Evolutionary conservation across 2,797 vertebrate genomes (phyloP), one percentile per base, ranked within the genome.

Genomic region (Myripristis jacobus): DNA sequence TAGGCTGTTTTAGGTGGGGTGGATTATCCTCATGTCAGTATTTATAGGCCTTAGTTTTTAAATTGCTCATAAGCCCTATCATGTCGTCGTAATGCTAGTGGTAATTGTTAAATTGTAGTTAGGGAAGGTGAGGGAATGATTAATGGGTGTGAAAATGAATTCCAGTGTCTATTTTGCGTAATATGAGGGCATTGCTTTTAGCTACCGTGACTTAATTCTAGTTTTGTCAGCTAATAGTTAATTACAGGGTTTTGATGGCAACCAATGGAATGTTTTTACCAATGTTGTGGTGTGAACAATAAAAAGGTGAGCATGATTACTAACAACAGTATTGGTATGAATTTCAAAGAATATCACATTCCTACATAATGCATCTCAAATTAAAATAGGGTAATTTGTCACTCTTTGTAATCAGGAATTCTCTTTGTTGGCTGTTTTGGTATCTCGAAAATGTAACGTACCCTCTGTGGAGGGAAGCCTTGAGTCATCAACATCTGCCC

Each of bases 351-450:
- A 59, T 70, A 61, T 34, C 5, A 3, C 1, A 57, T 57, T 34
- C 63, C 3, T 24, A 24, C 16, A 53, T 67, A 63, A 47, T 36
- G 13, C 24, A 59, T 55, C 31, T 52, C 57, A 11, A 1, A 54
- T 57, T 47, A 34, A 47, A 65, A 73, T 8, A 9, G 18, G 56
- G 9, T 12, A 6, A 79, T 82, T 76, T 72, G 24, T 48, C 61
- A 82, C 85, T 87, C 77, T 73, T 69, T 88, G 12, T 85, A 29
- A 90, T 90, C 52, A 81, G 13, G 19, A 3, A 86, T 92, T 89
- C 83, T 44, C 52, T 90, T 83, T 86, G 67, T 80, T 78, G 18
- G 21, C 15, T 77, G 64, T 63, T 88, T 83, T 70, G 63, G 31
- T 29, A 19, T 58, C 51, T 43, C 79, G 46, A 60, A 50, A 53